Evolutionary conservation across 2,113 vertebrate genomes (phyloP).

Genomic region (Nothoprocta pentlandii): DNA sequence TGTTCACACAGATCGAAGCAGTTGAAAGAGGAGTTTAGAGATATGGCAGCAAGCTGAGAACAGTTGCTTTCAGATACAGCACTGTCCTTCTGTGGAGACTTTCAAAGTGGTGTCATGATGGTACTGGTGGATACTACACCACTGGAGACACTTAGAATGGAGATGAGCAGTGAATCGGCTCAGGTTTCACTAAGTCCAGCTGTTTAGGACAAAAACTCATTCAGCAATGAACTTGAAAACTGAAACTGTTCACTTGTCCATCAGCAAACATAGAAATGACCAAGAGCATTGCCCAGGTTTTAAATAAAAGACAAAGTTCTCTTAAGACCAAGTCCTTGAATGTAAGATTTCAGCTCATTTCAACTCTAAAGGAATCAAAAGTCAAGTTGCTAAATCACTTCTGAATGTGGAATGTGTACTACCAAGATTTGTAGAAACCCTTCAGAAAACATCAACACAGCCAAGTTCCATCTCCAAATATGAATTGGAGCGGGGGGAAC

Average conservation of each 20-base stretch:
- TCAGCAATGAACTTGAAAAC: not conserved
- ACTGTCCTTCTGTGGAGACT: not conserved
- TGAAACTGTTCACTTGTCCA: not conserved
- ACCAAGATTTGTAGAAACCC: not conserved
- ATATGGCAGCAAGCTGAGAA: not conserved
- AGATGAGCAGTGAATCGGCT: not conserved
- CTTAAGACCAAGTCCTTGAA: not conserved
- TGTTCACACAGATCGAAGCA: not conserved
- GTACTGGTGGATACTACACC: not conserved
- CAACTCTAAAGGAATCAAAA: not conserved
- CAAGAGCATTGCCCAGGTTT: fast-evolving
- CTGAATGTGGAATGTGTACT: too few relatives aligned
- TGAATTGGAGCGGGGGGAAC: not conserved
- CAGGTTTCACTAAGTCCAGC: not conserved
- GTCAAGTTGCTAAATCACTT: not conserved
- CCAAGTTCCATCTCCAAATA: not conserved
- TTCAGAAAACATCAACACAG: not conserved
- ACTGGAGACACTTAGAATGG: not conserved
- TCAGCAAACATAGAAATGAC: not conserved
- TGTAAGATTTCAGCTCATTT: not conserved
- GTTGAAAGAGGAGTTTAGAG: not conserved
- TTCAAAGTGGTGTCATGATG: not conserved
- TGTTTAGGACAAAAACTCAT: not conserved
- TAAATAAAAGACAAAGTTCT: fast-evolving
- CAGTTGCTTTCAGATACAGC: not conserved